Conservation (phyloP, 2,797 vertebrate genomes). For the Glossophaga mutica region DNA sequence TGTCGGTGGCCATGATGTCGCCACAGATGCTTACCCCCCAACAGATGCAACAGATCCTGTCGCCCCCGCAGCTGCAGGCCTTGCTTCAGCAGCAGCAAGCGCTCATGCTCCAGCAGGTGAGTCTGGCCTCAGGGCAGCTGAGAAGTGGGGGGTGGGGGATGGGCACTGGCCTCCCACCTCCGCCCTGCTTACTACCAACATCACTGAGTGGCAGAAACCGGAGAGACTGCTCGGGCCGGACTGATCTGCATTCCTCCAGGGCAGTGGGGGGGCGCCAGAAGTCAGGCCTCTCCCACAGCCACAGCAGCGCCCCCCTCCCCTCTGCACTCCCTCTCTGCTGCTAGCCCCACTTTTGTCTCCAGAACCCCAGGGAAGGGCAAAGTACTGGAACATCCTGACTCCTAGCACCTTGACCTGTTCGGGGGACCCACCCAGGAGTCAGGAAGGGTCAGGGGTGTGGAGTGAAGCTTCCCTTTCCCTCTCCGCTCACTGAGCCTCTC, state of each 20-base stretch:
- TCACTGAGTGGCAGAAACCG: conserved; percentile 76
- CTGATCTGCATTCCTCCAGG: conserved; percentile 78
- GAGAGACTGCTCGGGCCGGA: conserved; percentile 78
- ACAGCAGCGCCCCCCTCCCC: not conserved
- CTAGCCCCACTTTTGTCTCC: not conserved
- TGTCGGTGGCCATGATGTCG: conserved; percentile 99
- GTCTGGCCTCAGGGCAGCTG: not conserved
- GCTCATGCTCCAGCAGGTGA: conserved; percentile 98
- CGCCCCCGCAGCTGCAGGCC: conserved; percentile 96
- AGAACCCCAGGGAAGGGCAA: not conserved
- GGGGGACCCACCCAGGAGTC: not conserved
- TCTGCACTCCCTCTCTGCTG: not conserved
- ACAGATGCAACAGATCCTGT: conserved; percentile 99
- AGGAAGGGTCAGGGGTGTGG: not conserved
- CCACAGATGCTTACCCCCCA: conserved; percentile 98
- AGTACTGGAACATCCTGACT: not conserved
- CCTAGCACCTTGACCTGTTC: not conserved
- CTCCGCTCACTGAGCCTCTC: not conserved
- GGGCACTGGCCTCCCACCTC: not conserved
- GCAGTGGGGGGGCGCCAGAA: conserved; percentile 1
- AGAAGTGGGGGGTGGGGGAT: not conserved
- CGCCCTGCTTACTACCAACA: conserved; percentile 77
- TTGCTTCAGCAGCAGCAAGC: conserved; percentile 98
- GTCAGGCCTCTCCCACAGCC: not conserved
- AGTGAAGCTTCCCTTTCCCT: not conserved